phyloP scores from a whole-genome alignment of 2,888 invertebrate species.

The Polyploca ridens region DNA sequence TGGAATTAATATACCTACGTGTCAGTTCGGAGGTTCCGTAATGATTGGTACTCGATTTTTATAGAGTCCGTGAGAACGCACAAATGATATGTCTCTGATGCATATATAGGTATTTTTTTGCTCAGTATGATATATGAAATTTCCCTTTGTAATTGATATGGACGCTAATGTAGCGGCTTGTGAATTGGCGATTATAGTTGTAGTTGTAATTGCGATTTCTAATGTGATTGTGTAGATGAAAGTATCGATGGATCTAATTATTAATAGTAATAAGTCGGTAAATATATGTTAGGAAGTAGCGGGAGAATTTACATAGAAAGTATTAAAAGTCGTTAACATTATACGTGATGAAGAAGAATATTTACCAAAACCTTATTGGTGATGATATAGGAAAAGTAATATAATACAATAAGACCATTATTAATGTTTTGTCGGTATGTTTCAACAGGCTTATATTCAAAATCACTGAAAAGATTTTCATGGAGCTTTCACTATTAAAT shows the following conservation, averaged over 20 bases:
- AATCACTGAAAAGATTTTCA: no score
- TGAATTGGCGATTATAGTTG: slow-evolving; percentile 43
- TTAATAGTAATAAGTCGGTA: not conserved
- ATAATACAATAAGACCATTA: no score
- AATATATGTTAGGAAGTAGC: not conserved
- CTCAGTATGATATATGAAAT: slow-evolving; percentile 43
- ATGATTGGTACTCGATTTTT: slow-evolving; percentile 77
- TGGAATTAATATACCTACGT: slow-evolving; percentile 84
- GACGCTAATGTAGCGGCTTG: slow-evolving; percentile 47
- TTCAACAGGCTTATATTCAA: no score
- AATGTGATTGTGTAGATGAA: slow-evolving; percentile 22
- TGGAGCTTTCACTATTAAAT: no score
- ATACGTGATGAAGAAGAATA: no score
- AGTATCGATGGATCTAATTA: slow-evolving; percentile 5
- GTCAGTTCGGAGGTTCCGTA: slow-evolving; percentile 80
- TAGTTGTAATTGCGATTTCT: slow-evolving; percentile 39
- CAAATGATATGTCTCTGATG: slow-evolving; percentile 74
- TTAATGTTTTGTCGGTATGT: no score
- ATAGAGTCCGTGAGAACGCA: slow-evolving; percentile 76
- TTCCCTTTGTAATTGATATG: slow-evolving; percentile 63
- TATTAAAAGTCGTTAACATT: no score
- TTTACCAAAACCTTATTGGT: no score
- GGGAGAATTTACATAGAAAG: no score
- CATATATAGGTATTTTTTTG: slow-evolving; percentile 53
- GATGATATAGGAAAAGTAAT: no score